phyloP scores from a whole-genome alignment of 2,797 vertebrate species.

The Alca torda region DNA sequence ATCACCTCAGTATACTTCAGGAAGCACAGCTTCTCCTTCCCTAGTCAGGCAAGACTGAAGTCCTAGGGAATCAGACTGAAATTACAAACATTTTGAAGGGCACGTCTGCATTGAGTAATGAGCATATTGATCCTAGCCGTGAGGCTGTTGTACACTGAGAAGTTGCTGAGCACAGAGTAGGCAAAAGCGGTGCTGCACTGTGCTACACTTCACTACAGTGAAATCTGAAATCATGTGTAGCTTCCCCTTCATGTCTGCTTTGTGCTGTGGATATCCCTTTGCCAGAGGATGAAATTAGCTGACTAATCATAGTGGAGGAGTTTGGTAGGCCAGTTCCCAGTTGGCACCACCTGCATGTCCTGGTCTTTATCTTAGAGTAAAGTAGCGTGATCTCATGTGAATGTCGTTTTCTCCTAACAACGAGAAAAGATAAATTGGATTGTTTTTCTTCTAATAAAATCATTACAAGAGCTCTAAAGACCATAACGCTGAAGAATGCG shows the following conservation, averaged over 20 bases:
- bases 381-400: background rate
- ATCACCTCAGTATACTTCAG: background rate
- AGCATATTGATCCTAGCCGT: background rate
- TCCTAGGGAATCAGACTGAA: background rate
- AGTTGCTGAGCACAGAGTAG: background rate
- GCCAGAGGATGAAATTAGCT: background rate
- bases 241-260: background rate
- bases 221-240: too few species aligned
- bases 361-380: background rate
- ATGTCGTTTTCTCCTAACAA: background rate
- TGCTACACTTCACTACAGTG: background rate
- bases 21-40: background rate
- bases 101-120: background rate
- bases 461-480: background rate
- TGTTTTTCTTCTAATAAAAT: background rate
- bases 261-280: background rate
- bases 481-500: background rate
- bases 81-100: background rate
- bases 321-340: background rate
- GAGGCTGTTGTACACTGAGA: background rate
- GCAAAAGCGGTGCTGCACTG: background rate
- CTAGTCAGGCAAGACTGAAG: background rate
- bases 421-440: background rate
- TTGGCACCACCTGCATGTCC: background rate
- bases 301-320: background rate